A percentile compares a stretch with the other conserved stretches of the same genome.
Conservation (phyloP, 2,888 invertebrate species). For the Pollenia angustigena region DNA sequence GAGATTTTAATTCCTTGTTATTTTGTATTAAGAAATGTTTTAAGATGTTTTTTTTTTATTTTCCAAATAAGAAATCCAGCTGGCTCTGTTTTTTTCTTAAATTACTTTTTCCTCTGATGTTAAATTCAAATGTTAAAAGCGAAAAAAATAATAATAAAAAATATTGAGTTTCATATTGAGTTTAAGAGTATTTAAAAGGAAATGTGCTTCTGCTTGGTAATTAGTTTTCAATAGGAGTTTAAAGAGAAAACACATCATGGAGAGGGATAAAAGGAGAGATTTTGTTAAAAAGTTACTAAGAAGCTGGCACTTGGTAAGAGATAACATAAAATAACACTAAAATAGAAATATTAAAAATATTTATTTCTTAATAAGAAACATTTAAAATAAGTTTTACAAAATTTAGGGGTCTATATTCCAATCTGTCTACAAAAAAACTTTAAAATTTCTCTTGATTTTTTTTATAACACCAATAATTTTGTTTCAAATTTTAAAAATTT, state of each 20-base stretch:
- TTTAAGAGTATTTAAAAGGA: constrained; percentile 58
- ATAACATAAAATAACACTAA: background rate
- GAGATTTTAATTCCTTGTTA: constrained; percentile 71
- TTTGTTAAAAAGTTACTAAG: constrained; percentile 13
- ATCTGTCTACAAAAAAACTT: too few relatives aligned
- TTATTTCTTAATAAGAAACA: background rate
- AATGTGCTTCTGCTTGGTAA: constrained; percentile 31
- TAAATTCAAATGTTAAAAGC: constrained; percentile 52
- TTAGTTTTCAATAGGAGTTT: constrained; percentile 58
- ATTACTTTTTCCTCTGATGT: constrained; percentile 45
- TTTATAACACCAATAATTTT: too few relatives aligned
- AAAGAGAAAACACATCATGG: constrained; percentile 35
- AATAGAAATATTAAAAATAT: too few relatives aligned
- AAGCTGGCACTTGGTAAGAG: constrained; percentile 50
- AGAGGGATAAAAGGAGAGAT: constrained; percentile 1
- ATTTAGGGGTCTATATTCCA: too few relatives aligned
- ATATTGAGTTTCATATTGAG: constrained; percentile 54
- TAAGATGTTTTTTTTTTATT: constrained; percentile 15
- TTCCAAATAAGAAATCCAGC: constrained; percentile 61
- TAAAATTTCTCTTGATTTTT: too few relatives aligned
- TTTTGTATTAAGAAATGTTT: constrained; percentile 39
- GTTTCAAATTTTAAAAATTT: too few relatives aligned
- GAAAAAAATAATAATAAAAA: background rate
- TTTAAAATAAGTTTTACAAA: too few relatives aligned
- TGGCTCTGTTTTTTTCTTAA: constrained; percentile 25